Conservation (phyloP, 2,113 vertebrate genomes). For the Rhinichthys klamathensis region DNA sequence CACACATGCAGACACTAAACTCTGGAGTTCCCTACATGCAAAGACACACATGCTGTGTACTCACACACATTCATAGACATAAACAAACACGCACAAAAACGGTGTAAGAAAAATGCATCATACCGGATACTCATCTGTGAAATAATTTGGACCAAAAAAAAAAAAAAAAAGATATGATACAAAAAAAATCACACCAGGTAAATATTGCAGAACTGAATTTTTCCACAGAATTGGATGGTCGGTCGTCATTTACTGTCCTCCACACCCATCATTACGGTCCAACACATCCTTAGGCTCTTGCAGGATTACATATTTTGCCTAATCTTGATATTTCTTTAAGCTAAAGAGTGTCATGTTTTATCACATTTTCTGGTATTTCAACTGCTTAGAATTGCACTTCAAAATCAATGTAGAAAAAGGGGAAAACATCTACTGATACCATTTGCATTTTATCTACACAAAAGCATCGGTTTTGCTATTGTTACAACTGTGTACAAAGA, state of each 20-base stretch:
- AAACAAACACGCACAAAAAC: neutral
- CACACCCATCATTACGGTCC: neutral
- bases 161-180: neutral
- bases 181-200: neutral
- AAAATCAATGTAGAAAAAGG: neutral
- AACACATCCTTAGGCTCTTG: neutral
- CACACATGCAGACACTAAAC: neutral
- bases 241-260: neutral
- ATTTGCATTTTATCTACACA: neutral
- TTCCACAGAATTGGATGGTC: neutral
- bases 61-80: neutral
- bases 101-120: neutral
- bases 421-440: neutral
- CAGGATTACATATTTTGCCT: neutral
- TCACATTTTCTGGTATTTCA: neutral
- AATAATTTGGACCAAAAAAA: neutral
- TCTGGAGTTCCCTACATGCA: slow-evolving; percentile 10
- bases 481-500: too few relatives aligned
- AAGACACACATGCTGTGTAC: neutral
- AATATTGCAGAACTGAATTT: neutral
- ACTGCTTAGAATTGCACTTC: neutral
- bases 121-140: neutral
- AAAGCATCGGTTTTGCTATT: too few relatives aligned
- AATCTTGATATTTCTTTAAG: neutral
- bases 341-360: neutral